Percentiles rank a stretch among this genome's conserved stretches.
Conservation (phyloP, 2,888 invertebrate species). For the Bellardia bayeri region DNA sequence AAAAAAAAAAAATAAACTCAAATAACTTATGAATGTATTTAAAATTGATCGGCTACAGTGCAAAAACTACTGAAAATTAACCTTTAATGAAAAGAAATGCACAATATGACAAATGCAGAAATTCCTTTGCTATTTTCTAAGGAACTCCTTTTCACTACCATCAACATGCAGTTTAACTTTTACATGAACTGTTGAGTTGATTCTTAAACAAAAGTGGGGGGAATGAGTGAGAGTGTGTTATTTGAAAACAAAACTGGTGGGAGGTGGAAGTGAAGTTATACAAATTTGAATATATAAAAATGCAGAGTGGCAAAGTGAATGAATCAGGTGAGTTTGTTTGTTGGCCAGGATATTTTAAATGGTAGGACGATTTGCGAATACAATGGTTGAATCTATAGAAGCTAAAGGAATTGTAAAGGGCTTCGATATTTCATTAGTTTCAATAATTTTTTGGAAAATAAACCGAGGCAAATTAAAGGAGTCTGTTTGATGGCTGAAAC, state of each 20-base stretch:
- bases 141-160: conserved; percentile 42
- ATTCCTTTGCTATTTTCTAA: conserved; percentile 13
- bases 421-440: too few species aligned
- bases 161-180: conserved; percentile 55
- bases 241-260: neutral
- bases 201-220: conserved; percentile 9
- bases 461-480: too few species aligned
- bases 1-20: too few species aligned
- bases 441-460: too few species aligned
- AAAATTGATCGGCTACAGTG: conserved; percentile 19
- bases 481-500: too few species aligned
- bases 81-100: neutral
- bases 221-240: neutral
- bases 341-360: too few species aligned
- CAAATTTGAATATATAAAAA: neutral
- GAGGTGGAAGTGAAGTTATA: neutral
- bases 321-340: neutral
- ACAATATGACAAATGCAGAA: conserved; percentile 21
- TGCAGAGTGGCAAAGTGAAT: neutral
- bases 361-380: too few species aligned
- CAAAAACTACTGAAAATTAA: conserved; percentile 42
- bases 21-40: neutral
- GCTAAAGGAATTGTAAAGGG: too few species aligned
- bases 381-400: too few species aligned
- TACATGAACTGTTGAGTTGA: conserved; percentile 28